Evolutionary conservation across 2,113 vertebrate genomes (phyloP), one percentile per base, ranked within the genome.

Genomic region (Oryzias woworae): DNA sequence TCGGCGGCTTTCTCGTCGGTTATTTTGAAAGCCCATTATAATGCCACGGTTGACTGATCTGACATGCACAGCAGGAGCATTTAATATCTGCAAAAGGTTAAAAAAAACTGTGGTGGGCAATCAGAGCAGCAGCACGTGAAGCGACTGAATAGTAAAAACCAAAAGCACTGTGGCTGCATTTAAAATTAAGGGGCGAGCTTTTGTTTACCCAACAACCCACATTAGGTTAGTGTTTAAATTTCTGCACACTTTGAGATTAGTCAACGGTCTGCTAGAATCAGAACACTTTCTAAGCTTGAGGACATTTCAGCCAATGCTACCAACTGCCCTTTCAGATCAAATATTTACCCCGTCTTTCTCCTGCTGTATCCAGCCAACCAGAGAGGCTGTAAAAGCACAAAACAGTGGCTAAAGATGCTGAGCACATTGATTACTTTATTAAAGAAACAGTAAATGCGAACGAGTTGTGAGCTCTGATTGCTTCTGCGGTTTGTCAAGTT

Each of bases 391-490:
- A 71, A 72, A 62, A 65, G 51, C 47, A 58, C 43, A 53, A 28
- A 31, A 50, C 15, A 43, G 41, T 8, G 18, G 77, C 66, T 59
- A 66, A 23, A 69, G 59, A 55, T 13, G 14, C 55, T 57, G 66
- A 61, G 69, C 28, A 28, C 66, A 87, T 58, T 75, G 80, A 89
- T 85, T 54, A 46, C 26, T 68, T 55, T 71, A 66, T 82, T 82
- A 78, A 68, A 72, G 73, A 74, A 81, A 78, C 17, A 63, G 65
- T 86, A 86, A 87, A 86, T 87, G 86, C 66, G 75, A 58, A 66
- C 45, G 70, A 83, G 69, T 66, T 15, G 41, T 62, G 52, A 45
- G 71, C 63, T 85, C 72, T 50, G 78, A 82, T 78, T 78, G 81
- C 83, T 70, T 78, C 71, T 20, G 69, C 77, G 69, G 78, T 78